phyloP scores from a whole-genome alignment of 2,113 vertebrate species.

The Herpailurus yagouaroundi region DNA sequence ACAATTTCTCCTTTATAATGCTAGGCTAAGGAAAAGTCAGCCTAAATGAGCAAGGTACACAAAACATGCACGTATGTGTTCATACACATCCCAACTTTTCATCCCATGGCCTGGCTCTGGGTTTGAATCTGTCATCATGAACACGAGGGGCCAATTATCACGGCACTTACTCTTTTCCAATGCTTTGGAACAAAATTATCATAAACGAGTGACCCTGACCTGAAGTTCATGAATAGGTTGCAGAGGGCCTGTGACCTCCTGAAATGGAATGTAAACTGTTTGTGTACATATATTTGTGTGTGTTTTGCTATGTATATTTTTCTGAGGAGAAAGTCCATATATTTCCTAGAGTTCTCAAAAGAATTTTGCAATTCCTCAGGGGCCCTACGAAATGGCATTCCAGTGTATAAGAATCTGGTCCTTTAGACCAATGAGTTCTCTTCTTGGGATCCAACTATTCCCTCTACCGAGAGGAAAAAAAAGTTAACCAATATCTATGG shows the following conservation, averaged over 20 bases:
- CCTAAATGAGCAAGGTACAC: not conserved
- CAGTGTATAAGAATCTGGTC: not conserved
- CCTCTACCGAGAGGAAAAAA: not conserved
- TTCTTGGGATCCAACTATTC: not conserved
- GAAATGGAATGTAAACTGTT: not conserved
- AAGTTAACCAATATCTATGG: not conserved
- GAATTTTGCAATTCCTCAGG: not conserved
- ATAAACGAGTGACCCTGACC: not conserved
- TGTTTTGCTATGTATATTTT: not conserved
- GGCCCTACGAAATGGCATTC: not conserved
- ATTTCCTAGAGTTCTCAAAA: not conserved
- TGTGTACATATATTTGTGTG: not conserved
- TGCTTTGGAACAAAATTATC: not conserved
- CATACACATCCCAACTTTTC: too few relatives aligned
- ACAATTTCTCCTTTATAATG: not conserved
- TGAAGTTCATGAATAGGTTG: not conserved
- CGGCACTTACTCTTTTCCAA: not conserved
- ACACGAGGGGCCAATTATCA: not conserved
- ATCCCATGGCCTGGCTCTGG: not conserved
- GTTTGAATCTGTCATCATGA: not conserved
- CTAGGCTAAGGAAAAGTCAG: not conserved
- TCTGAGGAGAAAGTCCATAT: not conserved
- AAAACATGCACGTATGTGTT: fast-evolving
- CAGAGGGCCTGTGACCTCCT: not conserved
- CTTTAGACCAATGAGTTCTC: not conserved